phyloP scores from a whole-genome alignment of 2,888 invertebrate species.

The Caenorhabditis sp. region DNA sequence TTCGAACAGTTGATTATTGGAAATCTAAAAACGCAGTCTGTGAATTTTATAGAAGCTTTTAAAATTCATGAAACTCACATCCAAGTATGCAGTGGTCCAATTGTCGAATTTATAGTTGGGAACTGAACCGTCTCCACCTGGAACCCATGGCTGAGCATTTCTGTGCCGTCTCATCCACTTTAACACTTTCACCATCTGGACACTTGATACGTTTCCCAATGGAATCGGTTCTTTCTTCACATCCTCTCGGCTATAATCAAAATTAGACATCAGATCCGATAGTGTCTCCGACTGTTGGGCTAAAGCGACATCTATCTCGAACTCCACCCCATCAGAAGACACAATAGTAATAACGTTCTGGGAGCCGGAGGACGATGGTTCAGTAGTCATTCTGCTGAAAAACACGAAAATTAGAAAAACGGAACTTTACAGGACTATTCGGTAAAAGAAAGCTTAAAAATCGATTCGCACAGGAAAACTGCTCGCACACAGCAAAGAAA shows the following conservation, averaged over 20 bases:
- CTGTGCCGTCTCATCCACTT: conserved; percentile 18
- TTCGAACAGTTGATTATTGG: conserved; percentile 26
- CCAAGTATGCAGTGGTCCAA: conserved; percentile 10
- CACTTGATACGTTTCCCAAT: conserved; percentile 7
- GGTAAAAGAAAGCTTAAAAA: background rate
- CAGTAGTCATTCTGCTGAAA: conserved; percentile 11
- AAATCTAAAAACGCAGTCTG: conserved; percentile 11
- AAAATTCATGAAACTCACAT: conserved; percentile 9
- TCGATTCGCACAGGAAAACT: background rate
- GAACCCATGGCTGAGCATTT: background rate
- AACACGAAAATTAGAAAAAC: background rate
- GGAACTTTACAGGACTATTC: background rate
- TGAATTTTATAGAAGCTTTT: no score
- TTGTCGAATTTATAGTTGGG: background rate
- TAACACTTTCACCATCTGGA: conserved; percentile 16
- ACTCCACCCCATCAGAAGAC: conserved; percentile 17
- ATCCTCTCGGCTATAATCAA: conserved; percentile 8
- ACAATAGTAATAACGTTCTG: background rate
- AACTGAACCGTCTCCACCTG: background rate
- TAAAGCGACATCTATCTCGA: conserved; percentile 4
- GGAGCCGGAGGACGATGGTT: conserved; percentile 3
- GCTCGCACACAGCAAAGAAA: no score
- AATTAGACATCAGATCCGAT: conserved; percentile 8
- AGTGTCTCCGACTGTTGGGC: conserved; percentile 31
- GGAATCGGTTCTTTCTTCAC: conserved; percentile 26